Percentiles rank a stretch among this genome's conserved stretches.
Evolutionary conservation across 2,113 vertebrate species (phyloP).

Genomic region (Nothocercus julius): DNA sequence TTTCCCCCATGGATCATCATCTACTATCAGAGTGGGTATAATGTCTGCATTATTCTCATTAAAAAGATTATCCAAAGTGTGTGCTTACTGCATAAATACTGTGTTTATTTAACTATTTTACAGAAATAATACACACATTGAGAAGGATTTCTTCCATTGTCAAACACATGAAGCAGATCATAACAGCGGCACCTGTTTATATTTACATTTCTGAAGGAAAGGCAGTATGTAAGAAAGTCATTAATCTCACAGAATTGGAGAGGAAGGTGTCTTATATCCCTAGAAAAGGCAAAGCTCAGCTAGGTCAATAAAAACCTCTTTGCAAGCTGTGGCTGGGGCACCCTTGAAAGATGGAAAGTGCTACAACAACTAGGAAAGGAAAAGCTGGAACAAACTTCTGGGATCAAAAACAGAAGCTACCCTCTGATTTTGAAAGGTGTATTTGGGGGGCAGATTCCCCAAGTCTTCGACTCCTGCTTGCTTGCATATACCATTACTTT

Average conservation of each 20-base stretch:
- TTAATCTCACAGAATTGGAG: background rate
- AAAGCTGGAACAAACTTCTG: background rate
- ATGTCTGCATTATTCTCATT: slow-evolving; percentile 61
- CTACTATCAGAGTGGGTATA: slow-evolving; percentile 56
- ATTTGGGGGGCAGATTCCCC: rapidly evolving
- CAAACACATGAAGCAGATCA: background rate
- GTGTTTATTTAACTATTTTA: slow-evolving; percentile 52
- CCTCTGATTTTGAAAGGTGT: background rate
- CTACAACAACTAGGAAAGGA: background rate
- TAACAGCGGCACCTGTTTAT: background rate
- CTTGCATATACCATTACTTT: background rate
- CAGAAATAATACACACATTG: slow-evolving; percentile 37
- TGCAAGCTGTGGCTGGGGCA: background rate
- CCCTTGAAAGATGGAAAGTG: background rate
- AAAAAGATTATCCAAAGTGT: slow-evolving; percentile 72
- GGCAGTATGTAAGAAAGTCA: background rate
- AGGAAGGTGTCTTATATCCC: background rate
- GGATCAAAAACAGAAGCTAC: background rate
- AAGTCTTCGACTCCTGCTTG: background rate
- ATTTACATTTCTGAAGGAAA: background rate
- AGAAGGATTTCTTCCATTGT: slow-evolving; percentile 27
- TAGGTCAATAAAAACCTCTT: background rate
- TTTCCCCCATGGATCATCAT: slow-evolving; percentile 14
- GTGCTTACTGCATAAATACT: slow-evolving; percentile 27
- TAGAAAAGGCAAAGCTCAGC: background rate